Evolutionary conservation across 2,888 invertebrate species (phyloP).

Genomic region (Melieria crassipennis): DNA sequence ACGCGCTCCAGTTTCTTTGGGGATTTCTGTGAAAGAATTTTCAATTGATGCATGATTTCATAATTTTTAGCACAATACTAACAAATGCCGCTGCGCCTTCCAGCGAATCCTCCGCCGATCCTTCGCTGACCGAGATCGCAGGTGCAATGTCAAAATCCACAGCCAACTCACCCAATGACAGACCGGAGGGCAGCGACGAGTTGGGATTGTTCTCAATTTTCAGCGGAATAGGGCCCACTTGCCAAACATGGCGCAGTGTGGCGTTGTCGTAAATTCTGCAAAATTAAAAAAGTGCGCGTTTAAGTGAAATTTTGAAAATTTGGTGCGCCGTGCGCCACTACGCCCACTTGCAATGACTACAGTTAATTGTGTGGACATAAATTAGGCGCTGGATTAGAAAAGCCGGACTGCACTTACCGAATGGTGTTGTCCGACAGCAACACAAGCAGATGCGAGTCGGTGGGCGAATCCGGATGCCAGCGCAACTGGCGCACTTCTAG

Average conservation of each 20-base stretch:
- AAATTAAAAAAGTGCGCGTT: not conserved
- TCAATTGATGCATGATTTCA: not conserved
- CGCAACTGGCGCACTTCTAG: constrained; percentile 78
- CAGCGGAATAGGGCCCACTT: constrained; percentile 66
- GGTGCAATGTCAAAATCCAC: constrained; percentile 87
- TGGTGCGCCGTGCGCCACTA: not conserved
- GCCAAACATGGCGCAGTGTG: constrained; percentile 67
- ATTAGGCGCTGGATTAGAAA: constrained; percentile 33
- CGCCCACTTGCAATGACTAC: not conserved
- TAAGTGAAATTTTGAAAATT: not conserved
- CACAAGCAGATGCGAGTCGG: constrained; percentile 79
- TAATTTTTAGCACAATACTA: not conserved
- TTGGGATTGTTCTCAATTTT: constrained; percentile 45
- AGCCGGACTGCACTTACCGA: constrained; percentile 69
- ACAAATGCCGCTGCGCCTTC: constrained; percentile 27
- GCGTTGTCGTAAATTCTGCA: constrained; percentile 62
- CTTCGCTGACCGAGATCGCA: constrained; percentile 52
- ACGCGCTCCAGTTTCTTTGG: constrained; percentile 54
- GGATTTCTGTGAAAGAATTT: constrained; percentile 6
- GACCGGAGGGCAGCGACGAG: constrained; percentile 55
- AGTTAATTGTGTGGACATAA: constrained; percentile 31
- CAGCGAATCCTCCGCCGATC: constrained; percentile 11
- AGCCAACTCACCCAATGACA: constrained; percentile 82
- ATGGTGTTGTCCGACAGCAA: constrained; percentile 88
- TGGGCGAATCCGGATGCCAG: constrained; percentile 87